These are phyloP conservation scores for Hermetia illucens DNA, from an alignment of 1,140 invertebrate genomes.

Conservation along the genomic window DNA sequence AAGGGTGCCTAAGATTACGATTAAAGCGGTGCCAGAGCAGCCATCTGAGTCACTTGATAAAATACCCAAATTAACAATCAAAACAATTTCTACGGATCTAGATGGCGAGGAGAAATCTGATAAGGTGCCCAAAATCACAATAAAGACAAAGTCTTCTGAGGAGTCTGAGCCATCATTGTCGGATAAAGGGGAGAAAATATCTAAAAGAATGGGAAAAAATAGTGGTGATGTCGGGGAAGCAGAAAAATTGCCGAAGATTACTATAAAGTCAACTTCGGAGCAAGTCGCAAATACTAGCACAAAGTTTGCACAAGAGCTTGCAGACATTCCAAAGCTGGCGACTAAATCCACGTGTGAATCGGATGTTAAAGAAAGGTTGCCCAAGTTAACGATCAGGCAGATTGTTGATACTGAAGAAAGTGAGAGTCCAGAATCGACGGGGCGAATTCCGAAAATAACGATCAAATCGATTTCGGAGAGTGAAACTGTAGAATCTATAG, in stretches of 20 bases:
- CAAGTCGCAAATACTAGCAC: too few species aligned
- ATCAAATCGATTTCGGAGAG: not conserved
- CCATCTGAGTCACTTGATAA: too few species aligned
- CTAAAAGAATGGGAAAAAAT: too few species aligned
- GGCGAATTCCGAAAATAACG: not conserved
- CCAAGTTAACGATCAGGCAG: constrained; percentile 6
- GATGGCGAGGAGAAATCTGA: constrained; percentile 3
- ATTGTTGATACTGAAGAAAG: constrained; percentile 3
- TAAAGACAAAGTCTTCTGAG: too few species aligned
- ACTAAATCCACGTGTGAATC: not conserved
- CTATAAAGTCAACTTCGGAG: constrained; percentile 4
- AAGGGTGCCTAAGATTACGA: constrained; percentile 2
- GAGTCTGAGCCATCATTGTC: too few species aligned
- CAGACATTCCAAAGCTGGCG: too few species aligned
- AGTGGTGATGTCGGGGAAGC: constrained; percentile 1
- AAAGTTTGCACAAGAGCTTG: too few species aligned
- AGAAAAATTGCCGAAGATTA: constrained; percentile 8
- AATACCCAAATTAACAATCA: not conserved
- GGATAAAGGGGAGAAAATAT: too few species aligned
- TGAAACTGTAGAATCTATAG: not conserved
- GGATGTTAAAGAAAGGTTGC: constrained; percentile 3
- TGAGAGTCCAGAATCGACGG: constrained; percentile 2
- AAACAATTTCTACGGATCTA: constrained; percentile 1
- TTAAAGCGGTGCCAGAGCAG: not conserved
- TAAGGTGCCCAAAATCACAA: constrained; percentile 9